Evolutionary conservation across 2,113 vertebrate species (phyloP), one percentile per base, ranked within the genome.

Genomic region (Pseudorasbora parva): DNA sequence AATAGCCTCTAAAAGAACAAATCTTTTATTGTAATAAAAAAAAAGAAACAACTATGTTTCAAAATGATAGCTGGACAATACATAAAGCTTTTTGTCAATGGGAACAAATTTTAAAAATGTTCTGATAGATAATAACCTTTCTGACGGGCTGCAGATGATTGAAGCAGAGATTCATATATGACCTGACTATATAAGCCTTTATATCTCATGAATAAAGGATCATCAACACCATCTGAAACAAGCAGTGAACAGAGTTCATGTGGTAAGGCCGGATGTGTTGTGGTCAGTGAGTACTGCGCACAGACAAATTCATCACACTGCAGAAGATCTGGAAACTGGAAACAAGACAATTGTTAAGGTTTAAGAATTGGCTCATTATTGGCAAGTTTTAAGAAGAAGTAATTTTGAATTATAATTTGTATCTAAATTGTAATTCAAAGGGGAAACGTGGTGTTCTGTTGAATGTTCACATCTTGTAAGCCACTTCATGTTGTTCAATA

Each of bases 241-340:
- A n/a, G n/a, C n/a, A n/a, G 33, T 37, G 33, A 37, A 37, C 33
- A 37, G 37, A 11, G 10, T 14, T 43, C 10, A 43, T 19, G 21
- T 12, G 37, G 4, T 71, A n/a, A 71, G 10, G 30, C 17, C 1
- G 64, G 64, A 68, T 68, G 64, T 68, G 64, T 68, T 17, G 41
- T 71, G 21, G 41, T 14, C 37, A 43, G 19, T 54, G 75, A 41
- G 33, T 78, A 59, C 75, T 78, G 56, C 1, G 60, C 73, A 75
- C 47, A 75, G 49, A 75, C 56, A 45, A 19, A 60, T 27, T 45
- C 56, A 10, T 45, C 37, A 19, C 7, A n/a, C 54, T 60, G 60
- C 75, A 25, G n/a, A 60, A 43, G 37, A 60, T 45, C 33, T 45
- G 56, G 6, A 60, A 10, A 1, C 56, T 60, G 23, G 25, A 27